phyloP scores from a whole-genome alignment of 1,140 invertebrate species.

The Phymorhynchus buccinoides region DNA sequence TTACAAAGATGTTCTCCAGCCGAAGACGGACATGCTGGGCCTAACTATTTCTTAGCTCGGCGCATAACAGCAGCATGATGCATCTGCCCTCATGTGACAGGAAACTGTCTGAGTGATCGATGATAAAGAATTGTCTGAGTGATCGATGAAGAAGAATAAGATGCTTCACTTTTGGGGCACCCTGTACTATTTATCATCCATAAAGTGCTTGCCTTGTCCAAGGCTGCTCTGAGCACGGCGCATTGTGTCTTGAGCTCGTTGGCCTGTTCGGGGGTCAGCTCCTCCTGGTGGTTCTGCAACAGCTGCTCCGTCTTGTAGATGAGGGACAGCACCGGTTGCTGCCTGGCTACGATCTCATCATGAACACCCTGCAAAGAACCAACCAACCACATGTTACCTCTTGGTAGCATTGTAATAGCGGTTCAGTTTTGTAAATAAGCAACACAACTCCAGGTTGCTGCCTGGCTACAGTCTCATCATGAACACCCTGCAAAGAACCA shows the following conservation, averaged over 20 bases:
- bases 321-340: conserved; percentile 87
- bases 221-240: conserved; percentile 86
- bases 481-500: conserved; percentile 82
- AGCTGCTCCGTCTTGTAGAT: conserved; percentile 93
- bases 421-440: conserved; percentile 91
- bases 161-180: too few relatives aligned
- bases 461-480: conserved; percentile 91
- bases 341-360: conserved; percentile 91
- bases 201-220: conserved; percentile 89
- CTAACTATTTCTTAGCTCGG: too few relatives aligned
- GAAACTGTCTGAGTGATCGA: too few relatives aligned
- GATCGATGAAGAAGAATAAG: too few relatives aligned
- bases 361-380: conserved; percentile 83
- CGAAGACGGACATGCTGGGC: too few relatives aligned
- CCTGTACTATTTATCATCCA: too few relatives aligned
- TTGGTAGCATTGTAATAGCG: conserved; percentile 89
- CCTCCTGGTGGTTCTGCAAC: conserved; percentile 89
- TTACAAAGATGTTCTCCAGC: too few relatives aligned
- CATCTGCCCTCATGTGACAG: too few relatives aligned
- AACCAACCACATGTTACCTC: too few relatives aligned
- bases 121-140: too few relatives aligned
- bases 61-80: too few relatives aligned
- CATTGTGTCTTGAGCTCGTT: conserved; percentile 89
- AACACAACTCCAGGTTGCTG: conserved; percentile 87
- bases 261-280: conserved; percentile 90